Conservation (phyloP, 2,797 vertebrate species). For the Simalia tracyae region DNA sequence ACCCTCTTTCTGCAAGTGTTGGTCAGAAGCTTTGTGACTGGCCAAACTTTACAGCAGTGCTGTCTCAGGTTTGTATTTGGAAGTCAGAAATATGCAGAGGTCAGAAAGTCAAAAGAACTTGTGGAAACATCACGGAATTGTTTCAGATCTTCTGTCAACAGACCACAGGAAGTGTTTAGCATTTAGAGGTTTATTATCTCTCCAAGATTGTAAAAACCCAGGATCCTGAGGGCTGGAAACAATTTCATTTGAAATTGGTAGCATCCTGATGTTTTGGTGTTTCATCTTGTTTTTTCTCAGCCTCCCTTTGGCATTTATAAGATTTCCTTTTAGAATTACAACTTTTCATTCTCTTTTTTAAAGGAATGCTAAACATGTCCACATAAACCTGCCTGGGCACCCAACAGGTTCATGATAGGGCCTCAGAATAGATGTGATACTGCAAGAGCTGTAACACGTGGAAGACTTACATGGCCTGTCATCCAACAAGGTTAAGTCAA, state of each 20-base stretch:
- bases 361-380: background rate
- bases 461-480: background rate
- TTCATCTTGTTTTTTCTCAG: background rate
- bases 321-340: background rate
- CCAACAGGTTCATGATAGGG: background rate
- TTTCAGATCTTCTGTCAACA: slow-evolving; percentile 52
- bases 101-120: slow-evolving; percentile 53
- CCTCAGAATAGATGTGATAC: background rate
- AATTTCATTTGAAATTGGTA: slow-evolving; percentile 30
- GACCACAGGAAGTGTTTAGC: slow-evolving; percentile 24
- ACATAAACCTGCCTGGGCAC: background rate
- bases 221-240: slow-evolving; percentile 6
- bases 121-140: slow-evolving; percentile 46
- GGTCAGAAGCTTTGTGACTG: slow-evolving; percentile 41
- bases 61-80: slow-evolving; percentile 40
- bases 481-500: background rate
- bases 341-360: background rate
- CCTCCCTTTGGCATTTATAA: background rate
- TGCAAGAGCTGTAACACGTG: background rate
- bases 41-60: background rate
- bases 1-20: slow-evolving; percentile 29
- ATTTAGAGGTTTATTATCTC: slow-evolving; percentile 53
- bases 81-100: slow-evolving; percentile 40
- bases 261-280: slow-evolving; percentile 15
- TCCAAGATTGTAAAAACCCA: slow-evolving; percentile 34